Percentiles rank a stretch among this genome's conserved stretches.
phyloP scores from a whole-genome alignment of 1,140 invertebrate genomes.

The Uloborus diversus region DNA sequence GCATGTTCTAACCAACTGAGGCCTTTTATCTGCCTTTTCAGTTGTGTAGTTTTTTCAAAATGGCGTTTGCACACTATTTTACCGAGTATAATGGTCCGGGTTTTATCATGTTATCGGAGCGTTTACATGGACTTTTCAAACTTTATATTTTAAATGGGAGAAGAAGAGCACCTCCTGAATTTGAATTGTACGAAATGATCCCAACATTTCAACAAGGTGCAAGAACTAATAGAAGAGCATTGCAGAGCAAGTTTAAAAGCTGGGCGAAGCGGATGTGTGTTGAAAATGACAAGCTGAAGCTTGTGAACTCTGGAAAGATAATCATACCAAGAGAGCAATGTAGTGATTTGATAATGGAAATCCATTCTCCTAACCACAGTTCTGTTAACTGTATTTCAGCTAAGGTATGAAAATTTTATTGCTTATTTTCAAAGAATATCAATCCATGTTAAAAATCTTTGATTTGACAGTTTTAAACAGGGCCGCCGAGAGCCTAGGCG shows the following conservation, averaged over 20 bases:
- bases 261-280: conserved; percentile 42
- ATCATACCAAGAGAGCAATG: conserved; percentile 38
- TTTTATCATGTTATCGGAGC: conserved; percentile 39
- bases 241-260: conserved; percentile 54
- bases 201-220: conserved; percentile 40
- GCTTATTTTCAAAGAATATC: not conserved
- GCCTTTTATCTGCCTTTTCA: not conserved
- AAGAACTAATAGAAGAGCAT: conserved; percentile 40
- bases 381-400: not conserved
- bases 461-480: no score
- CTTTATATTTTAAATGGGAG: conserved; percentile 24
- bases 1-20: not conserved
- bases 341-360: conserved; percentile 11
- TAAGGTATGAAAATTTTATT: conserved; percentile 21
- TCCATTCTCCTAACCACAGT: conserved; percentile 38
- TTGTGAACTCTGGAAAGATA: conserved; percentile 16
- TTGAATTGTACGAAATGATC: conserved; percentile 22
- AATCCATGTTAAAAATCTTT: no score
- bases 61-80: not conserved
- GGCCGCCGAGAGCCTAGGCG: no score
- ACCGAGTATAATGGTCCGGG: not conserved
- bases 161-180: conserved; percentile 18
- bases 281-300: not conserved
- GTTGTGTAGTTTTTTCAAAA: not conserved
- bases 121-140: conserved; percentile 32